phyloP scores from a whole-genome alignment of 2,888 invertebrate species.

The Amphipoea oculea region DNA sequence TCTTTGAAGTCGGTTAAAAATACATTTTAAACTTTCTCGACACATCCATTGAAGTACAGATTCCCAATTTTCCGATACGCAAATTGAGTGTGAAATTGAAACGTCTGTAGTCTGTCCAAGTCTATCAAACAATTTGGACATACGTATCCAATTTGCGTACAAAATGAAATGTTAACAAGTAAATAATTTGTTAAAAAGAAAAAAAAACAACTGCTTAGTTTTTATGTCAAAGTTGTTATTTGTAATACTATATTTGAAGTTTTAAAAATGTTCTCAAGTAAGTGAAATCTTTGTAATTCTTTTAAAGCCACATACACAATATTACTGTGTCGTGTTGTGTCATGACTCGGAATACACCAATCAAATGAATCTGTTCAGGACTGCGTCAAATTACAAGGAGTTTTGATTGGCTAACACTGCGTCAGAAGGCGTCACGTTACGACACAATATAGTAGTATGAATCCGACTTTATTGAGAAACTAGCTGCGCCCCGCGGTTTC shows the following conservation, averaged over 20 bases:
- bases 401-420: too few relatives aligned
- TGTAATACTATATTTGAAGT: too few relatives aligned
- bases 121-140: slow-evolving; percentile 26
- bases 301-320: neutral
- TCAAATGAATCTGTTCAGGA: too few relatives aligned
- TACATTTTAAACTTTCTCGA: neutral
- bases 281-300: neutral
- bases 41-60: neutral
- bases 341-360: too few relatives aligned
- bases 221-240: neutral
- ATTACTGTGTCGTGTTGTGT: too few relatives aligned
- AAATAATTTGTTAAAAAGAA: neutral
- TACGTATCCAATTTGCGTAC: neutral
- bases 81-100: slow-evolving; percentile 53
- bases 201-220: neutral
- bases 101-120: slow-evolving; percentile 8
- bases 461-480: too few relatives aligned
- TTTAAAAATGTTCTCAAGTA: neutral
- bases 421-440: too few relatives aligned
- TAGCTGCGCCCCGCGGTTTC: too few relatives aligned
- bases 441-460: too few relatives aligned
- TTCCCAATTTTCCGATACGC: slow-evolving; percentile 23
- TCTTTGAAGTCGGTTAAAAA: neutral
- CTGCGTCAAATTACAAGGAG: too few relatives aligned
- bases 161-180: neutral